Evolutionary conservation across 2,888 invertebrate species (phyloP).

Genomic region (Diplolepis rosae): DNA sequence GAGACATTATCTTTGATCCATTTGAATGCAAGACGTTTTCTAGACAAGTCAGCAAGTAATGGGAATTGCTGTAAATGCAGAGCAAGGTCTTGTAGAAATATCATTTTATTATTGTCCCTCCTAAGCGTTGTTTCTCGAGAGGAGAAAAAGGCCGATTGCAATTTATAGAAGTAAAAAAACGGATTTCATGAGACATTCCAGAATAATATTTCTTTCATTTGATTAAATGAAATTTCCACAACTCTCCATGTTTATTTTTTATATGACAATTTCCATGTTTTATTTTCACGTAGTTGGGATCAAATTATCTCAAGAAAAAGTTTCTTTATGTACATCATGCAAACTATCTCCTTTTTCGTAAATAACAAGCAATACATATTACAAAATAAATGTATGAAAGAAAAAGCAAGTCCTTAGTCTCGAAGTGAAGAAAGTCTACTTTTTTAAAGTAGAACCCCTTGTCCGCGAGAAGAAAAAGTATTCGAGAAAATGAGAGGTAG

Average conservation of each 20-base stretch:
- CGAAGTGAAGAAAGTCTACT: slow-evolving; percentile 8
- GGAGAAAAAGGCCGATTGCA: no score
- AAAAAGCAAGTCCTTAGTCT: background rate
- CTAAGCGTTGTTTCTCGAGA: background rate
- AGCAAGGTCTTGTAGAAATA: background rate
- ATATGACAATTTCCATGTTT: no score
- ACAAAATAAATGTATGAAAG: slow-evolving; percentile 14
- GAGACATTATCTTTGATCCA: background rate
- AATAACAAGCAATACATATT: slow-evolving; percentile 7
- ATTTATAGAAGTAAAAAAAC: no score
- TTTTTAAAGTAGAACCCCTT: slow-evolving; percentile 12
- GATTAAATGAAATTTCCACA: no score
- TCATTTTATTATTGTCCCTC: background rate
- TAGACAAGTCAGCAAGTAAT: background rate
- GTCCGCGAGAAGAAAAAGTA: background rate
- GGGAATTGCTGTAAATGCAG: background rate
- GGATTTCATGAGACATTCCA: no score
- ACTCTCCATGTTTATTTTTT: no score
- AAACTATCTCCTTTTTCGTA: background rate
- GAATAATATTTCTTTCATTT: no score
- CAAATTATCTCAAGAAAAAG: background rate
- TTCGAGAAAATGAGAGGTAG: background rate
- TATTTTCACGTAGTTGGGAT: no score
- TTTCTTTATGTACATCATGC: background rate
- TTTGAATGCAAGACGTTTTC: background rate